A percentile compares a stretch with the other conserved stretches of the same genome.
Evolutionary conservation across 1,140 invertebrate genomes (phyloP).

Genomic region (Archivesica marissinica): DNA sequence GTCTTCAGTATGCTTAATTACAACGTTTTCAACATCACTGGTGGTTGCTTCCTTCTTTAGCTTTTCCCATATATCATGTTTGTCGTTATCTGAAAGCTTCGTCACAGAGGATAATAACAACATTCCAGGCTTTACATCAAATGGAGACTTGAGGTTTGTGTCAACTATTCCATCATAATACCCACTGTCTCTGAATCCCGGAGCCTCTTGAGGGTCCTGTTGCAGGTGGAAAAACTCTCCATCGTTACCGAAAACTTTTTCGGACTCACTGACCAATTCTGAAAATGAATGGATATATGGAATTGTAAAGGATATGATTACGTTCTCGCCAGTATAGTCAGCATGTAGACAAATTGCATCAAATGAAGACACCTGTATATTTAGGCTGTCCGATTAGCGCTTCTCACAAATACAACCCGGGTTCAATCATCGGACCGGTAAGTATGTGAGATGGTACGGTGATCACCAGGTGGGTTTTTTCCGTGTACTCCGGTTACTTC

Average conservation of each 20-base stretch:
- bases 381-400: too few relatives aligned
- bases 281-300: background rate
- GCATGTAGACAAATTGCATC: too few relatives aligned
- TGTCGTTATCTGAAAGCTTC: slow-evolving; percentile 26
- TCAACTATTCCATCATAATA: slow-evolving; percentile 56
- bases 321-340: too few relatives aligned
- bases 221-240: slow-evolving; percentile 52
- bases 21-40: background rate
- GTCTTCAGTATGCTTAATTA: background rate
- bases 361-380: too few relatives aligned
- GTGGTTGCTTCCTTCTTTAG: slow-evolving; percentile 8
- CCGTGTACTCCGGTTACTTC: too few relatives aligned
- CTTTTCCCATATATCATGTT: slow-evolving; percentile 14
- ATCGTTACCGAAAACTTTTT: slow-evolving; percentile 58
- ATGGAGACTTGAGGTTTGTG: slow-evolving; percentile 35
- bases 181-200: slow-evolving; percentile 57
- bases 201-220: background rate
- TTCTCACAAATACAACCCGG: too few relatives aligned
- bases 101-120: background rate
- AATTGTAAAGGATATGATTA: too few relatives aligned
- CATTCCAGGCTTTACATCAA: slow-evolving; percentile 24
- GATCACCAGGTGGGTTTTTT: too few relatives aligned
- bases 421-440: too few relatives aligned
- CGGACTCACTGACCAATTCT: slow-evolving; percentile 46
- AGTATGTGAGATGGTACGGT: too few relatives aligned